phyloP scores from a whole-genome alignment of 2,113 vertebrate genomes.

The Daphoenositta chrysoptera region DNA sequence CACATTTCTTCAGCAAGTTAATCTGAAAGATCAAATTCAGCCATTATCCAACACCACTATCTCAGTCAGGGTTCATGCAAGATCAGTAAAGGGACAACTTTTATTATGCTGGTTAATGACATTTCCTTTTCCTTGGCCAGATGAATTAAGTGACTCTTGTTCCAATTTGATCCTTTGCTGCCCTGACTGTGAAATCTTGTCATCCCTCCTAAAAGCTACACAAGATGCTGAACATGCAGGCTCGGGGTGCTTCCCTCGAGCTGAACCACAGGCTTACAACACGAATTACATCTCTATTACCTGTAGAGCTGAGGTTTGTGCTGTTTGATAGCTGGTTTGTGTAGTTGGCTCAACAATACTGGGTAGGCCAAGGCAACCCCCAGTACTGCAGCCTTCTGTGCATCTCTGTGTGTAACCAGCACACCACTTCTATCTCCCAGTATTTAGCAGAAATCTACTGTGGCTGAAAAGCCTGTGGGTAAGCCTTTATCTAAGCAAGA shows the following conservation, averaged over 20 bases:
- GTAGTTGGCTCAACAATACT: neutral
- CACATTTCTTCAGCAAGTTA: neutral
- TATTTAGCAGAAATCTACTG: neutral
- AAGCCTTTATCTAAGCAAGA: neutral
- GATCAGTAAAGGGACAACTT: slow-evolving; percentile 1
- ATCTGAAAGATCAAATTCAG: neutral
- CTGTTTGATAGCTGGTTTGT: neutral
- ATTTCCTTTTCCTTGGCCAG: neutral
- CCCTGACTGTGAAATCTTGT: neutral
- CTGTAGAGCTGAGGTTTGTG: neutral
- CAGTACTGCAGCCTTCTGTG: neutral
- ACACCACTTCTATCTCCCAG: neutral
- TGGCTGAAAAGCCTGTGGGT: neutral
- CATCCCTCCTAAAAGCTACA: neutral
- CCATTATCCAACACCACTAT: neutral
- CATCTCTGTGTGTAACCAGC: neutral
- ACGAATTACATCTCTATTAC: neutral
- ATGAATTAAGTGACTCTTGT: neutral
- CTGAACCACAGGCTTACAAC: neutral
- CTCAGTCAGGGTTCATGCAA: neutral
- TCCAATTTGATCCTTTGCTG: neutral
- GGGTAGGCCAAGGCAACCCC: neutral
- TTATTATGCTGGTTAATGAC: neutral
- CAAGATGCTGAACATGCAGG: neutral
- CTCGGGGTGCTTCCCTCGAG: neutral